Base-by-base conservation (phyloP, 2,113 vertebrate genomes). In the Ancistrus triradiatus region DNA sequence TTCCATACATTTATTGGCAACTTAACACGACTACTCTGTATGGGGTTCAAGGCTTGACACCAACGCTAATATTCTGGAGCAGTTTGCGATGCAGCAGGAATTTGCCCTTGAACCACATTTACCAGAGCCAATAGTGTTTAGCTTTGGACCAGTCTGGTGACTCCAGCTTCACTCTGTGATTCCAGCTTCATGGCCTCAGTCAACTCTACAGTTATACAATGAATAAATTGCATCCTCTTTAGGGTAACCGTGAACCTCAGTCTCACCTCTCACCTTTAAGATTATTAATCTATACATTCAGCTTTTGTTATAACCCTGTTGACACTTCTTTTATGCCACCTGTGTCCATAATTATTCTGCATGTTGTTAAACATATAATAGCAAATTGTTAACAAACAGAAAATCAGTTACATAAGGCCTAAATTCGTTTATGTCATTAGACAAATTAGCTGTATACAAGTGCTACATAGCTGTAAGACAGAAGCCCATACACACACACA, bases 101-200 rank as follows among this genome's bases (percentile, higher is more conserved):
- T 89, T 86, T 91, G 90, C 88, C 90, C 88, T 91, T 92, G 89
- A 91, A 92, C 86, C 87, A 85, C 83, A 86, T 86, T 91, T 90
- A 90, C 91, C 90, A 90, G 89, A 82, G 73, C 87, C 89, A 87
- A 86, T 85, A 89, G 86, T 91, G 87, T 91, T 87, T 84, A n/a
- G n/a, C 89, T 88, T 88, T 86, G 87, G 88, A 84, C 87, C 85
- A n/a, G n/a, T n/a, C n/a, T n/a, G n/a, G 83, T 87, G 80, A 78
- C 85, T 4, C 87, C 87, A 86, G 88, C 87, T 90, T 89, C 86
- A 83, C 18, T 48, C 55, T 61, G 85, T 87, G 73, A 15, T 60
- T 86, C 84, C 86, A 78, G 33, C 86, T 80, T 87, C 79, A 64
- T 67, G 19, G 74, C 42, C 53, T 76, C 80, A 82, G 82, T 79